Base-by-base conservation (phyloP, 2,888 invertebrate genomes). In the Anticlea derivata region DNA sequence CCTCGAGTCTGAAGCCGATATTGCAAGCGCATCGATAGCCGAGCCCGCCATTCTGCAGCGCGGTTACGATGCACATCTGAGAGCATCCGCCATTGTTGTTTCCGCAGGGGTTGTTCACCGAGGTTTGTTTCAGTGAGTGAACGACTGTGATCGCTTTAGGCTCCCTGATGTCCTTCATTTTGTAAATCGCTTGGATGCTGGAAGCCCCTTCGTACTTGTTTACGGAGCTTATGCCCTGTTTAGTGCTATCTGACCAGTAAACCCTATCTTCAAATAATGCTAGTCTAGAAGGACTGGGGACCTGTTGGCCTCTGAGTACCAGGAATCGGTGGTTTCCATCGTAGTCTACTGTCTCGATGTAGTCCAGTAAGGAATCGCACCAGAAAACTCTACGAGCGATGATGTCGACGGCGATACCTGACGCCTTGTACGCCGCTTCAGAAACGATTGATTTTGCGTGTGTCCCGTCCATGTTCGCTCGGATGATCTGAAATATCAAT, bases 321-420 rank as follows among this genome's bases (percentile, higher is more conserved):
- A 96, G 92, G 55, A 95, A 94, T 57, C 98, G 92, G 63, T 95
- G 93, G 53, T 93, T 92, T 0, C 98, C 98, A 41, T 97, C 94
- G 80, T 99, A 99, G 80, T 98, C 97, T 0, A 98, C 96, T 0
- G 98, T 97, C 75, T 99, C 98, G 58, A 99, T 97, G 77, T 98
- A 97, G 85, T 99, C 98, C 44, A 99, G 86, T 7, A 98, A 89
- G 0, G 97, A 96, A 79, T 99, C 99, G 70, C 98, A 98, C 98
- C 99, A 99, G 85, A 96, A 99, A 5, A 99, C 94, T 39, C 99
- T 89, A 68, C 96, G 94, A 0, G 96, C 94, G 13, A 97, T 95
- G n/a, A 96, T 94, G 81, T 99, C 99, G 0, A 98, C 94, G 0
- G 98, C 94, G 6, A 99, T 94, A 2, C 98, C 98, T 1, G 96